A percentile compares a stretch with the other conserved stretches of the same genome.
These are phyloP conservation scores for Sphaerophoria taeniata DNA, from an alignment of 2,888 invertebrate species.

Conservation along the genomic window DNA sequence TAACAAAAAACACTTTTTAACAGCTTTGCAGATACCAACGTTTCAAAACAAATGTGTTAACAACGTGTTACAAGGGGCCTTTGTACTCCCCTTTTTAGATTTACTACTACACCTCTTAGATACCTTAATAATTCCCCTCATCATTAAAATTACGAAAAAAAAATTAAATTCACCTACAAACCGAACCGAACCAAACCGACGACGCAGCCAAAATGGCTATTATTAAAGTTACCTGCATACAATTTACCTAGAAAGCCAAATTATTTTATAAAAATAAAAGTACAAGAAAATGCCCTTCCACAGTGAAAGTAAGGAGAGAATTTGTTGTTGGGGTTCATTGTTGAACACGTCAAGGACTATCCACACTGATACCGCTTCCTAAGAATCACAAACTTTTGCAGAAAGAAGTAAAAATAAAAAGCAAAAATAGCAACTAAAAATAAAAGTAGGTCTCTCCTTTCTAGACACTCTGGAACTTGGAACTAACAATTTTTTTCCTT, in stretches of 20 bases:
- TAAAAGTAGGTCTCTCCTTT: conserved; percentile 16
- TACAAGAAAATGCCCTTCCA: conserved; percentile 22
- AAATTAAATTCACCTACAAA: conserved; percentile 20
- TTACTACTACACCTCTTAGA: no score
- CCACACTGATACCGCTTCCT: conserved; percentile 48
- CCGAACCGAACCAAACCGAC: not conserved
- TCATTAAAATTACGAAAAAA: no score
- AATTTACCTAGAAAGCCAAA: conserved; percentile 52
- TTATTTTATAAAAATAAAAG: not conserved
- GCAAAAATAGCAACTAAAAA: conserved; percentile 3
- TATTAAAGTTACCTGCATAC: conserved; percentile 60
- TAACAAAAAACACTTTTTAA: no score
- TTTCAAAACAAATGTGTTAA: no score
- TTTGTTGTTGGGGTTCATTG: conserved; percentile 46
- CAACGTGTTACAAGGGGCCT: no score
- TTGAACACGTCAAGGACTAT: conserved; percentile 41
- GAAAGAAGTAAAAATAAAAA: conserved; percentile 1
- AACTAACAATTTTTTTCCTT: conserved; percentile 20
- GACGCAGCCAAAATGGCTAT: conserved; percentile 12
- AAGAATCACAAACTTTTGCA: conserved; percentile 14
- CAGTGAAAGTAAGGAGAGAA: conserved; percentile 31
- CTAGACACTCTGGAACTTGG: not conserved
- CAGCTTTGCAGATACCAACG: no score
- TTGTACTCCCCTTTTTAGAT: no score
- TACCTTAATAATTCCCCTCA: no score